Conservation (phyloP, 1,140 invertebrate genomes). For the Ceratosolen fusciceps region DNA sequence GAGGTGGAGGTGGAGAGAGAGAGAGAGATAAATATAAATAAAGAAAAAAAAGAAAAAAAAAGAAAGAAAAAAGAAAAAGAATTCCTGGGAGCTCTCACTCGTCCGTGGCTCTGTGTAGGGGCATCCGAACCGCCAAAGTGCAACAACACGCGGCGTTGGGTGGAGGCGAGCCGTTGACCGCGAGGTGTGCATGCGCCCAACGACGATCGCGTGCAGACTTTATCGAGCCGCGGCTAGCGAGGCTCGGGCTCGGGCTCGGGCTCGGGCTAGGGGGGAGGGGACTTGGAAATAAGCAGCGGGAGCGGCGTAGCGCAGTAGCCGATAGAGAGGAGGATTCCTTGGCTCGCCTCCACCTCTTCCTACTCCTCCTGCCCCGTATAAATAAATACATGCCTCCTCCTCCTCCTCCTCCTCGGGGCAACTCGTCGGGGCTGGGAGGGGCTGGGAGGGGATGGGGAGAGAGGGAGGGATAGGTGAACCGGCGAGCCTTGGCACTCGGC, state of each 20-base stretch:
- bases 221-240: conserved; percentile 35
- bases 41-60: background rate
- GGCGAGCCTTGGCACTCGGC: background rate
- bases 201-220: conserved; percentile 49
- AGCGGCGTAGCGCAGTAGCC: background rate
- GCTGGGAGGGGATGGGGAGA: too few species aligned
- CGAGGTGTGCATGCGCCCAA: background rate
- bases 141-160: background rate
- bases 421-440: too few species aligned
- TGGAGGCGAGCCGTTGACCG: conserved; percentile 38
- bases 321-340: background rate
- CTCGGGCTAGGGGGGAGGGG: too few species aligned
- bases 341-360: background rate
- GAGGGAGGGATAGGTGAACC: background rate
- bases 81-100: background rate
- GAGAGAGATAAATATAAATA: too few species aligned
- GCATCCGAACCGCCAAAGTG: background rate
- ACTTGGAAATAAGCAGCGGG: background rate
- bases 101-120: background rate
- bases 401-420: background rate
- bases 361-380: too few species aligned
- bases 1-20: too few species aligned
- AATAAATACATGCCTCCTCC: background rate
- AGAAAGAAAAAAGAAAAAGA: background rate
- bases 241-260: background rate